Percentiles rank a stretch among this genome's conserved stretches.
phyloP scores from a whole-genome alignment of 2,113 vertebrate genomes.

The Marmota flaviventris region DNA sequence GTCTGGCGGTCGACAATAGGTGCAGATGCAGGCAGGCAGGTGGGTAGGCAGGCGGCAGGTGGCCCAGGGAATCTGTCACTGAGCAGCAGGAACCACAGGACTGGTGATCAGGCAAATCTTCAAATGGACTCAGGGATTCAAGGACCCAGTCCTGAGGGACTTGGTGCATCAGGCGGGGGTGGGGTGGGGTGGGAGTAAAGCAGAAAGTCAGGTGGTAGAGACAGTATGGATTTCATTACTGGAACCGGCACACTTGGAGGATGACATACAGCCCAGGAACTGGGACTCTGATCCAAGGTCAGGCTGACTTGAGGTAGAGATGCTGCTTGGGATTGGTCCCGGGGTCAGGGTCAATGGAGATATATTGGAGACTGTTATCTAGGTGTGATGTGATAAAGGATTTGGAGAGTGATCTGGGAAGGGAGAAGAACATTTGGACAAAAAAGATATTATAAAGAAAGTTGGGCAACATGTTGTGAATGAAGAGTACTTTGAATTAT shows the following conservation, averaged over 20 bases:
- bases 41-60: conserved; percentile 71
- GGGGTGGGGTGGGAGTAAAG: not conserved
- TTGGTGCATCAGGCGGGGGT: not conserved
- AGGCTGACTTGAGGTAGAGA: not conserved
- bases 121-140: not conserved
- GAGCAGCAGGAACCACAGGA: conserved; percentile 65
- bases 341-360: not conserved
- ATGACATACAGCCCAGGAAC: not conserved
- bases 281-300: not conserved
- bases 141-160: not conserved
- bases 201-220: not conserved
- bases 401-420: not conserved
- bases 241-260: not conserved
- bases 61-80: conserved; percentile 71
- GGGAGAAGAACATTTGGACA: not conserved
- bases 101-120: conserved; percentile 69
- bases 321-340: not conserved
- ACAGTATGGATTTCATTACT: not conserved
- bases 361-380: not conserved
- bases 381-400: not conserved
- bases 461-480: too few species aligned
- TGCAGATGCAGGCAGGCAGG: conserved; percentile 71
- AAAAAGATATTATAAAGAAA: not conserved
- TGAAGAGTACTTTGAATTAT: not conserved
- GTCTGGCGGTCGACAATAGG: conserved; percentile 69